A percentile compares a stretch with the other conserved stretches of the same genome.
Conservation (phyloP, 2,113 vertebrate species). For the Bostrychus sinensis region DNA sequence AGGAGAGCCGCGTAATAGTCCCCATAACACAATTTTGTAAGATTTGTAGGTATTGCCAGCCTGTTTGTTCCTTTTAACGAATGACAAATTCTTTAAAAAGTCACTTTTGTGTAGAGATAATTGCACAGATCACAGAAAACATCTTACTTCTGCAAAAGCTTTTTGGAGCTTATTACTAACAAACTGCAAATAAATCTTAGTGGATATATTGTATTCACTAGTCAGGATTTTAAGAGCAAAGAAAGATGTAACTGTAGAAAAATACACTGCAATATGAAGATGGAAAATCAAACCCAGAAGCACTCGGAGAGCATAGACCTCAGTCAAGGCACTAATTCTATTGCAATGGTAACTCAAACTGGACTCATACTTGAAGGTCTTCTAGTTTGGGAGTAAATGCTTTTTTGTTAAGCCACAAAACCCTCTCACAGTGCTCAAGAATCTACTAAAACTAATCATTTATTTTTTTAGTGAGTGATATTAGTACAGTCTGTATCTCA, state of each 20-base stretch:
- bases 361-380: too few relatives aligned
- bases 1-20: background rate
- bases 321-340: too few relatives aligned
- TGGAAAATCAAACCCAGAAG: background rate
- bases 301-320: background rate
- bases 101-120: background rate
- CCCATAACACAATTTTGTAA: background rate
- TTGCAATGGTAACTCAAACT: too few relatives aligned
- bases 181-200: background rate
- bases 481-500: too few relatives aligned
- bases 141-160: background rate
- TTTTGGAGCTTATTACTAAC: background rate
- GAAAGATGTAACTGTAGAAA: background rate
- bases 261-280: too few relatives aligned
- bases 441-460: too few relatives aligned
- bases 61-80: conserved; percentile 5
- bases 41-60: background rate
- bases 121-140: background rate
- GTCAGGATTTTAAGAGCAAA: background rate
- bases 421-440: too few relatives aligned
- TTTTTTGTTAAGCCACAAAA: too few relatives aligned
- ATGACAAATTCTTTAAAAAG: conserved; percentile 2
- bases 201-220: background rate
- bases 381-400: too few relatives aligned
- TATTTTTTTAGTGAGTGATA: too few relatives aligned